A percentile compares a stretch with the other conserved stretches of the same genome.
These are phyloP conservation scores for Micrastur ruficollis DNA, from an alignment of 2,797 vertebrate species.

Conservation along the genomic window DNA sequence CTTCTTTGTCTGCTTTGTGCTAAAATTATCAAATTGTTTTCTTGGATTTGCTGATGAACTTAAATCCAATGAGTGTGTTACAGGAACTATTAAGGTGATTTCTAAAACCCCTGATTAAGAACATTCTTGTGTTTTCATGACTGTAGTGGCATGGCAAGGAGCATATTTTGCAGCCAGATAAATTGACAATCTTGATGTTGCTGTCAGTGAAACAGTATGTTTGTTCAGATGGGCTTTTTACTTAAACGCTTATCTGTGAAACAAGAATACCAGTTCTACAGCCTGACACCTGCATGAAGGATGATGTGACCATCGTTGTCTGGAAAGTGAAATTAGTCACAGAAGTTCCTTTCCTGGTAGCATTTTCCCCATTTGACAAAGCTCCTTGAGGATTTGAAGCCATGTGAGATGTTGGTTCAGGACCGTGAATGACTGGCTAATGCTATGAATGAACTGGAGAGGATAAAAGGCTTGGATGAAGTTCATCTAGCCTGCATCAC, in stretches of 20 bases:
- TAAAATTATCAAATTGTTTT: constrained; percentile 73
- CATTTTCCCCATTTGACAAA: not conserved
- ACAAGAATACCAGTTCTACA: not conserved
- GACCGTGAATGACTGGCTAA: not conserved
- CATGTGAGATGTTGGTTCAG: not conserved
- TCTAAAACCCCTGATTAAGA: not conserved
- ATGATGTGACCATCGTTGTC: not conserved
- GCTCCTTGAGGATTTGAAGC: not conserved
- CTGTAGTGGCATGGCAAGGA: not conserved
- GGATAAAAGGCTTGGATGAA: not conserved
- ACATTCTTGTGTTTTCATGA: not conserved
- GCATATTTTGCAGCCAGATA: not conserved
- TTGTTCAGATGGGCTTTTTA: not conserved
- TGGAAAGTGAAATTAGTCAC: not conserved
- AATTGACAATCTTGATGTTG: not conserved
- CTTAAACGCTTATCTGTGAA: not conserved
- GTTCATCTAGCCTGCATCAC: not conserved
- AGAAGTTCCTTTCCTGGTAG: not conserved
- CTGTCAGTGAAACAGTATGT: not conserved
- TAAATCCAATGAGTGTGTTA: constrained; percentile 60
- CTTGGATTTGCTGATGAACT: constrained; percentile 51
- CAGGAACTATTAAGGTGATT: constrained; percentile 42
- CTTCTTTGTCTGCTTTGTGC: constrained; percentile 59
- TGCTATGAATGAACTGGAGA: not conserved
- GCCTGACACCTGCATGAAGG: not conserved